Base-by-base conservation (phyloP, 2,113 vertebrate species). In the Lepisosteus osseus region DNA sequence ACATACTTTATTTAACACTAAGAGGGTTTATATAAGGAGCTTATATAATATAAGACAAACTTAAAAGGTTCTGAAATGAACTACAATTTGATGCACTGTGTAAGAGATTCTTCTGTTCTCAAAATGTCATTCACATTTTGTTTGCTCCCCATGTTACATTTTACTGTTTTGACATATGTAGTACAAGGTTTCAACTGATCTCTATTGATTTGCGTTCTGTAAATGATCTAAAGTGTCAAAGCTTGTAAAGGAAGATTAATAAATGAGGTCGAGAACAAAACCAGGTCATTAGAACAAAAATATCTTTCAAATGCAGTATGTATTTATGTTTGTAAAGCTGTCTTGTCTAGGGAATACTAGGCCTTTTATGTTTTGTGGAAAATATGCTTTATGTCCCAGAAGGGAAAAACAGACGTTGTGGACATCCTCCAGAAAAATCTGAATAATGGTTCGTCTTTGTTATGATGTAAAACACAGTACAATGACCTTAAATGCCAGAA, bases 381-480 rank as follows among this genome's bases (percentile, higher is more conserved):
- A 69, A 40, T 45, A 68, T 70, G 75, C 74, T 80, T 85, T 86
- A 78, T 80, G 81, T 76, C 73, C 79, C 82, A 80, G 72, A 75
- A 81, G 79, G 54, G 61, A 77, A 72, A 85, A 84, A 79, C 74
- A 78, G 77, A 79, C 69, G 67, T 66, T 64, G 76, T 83, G 81
- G 81, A 80, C 15, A 65, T 63, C 57, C 68, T 79, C 79, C 84
- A 81, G 78, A 44, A 65, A 69, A 74, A 14, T 7, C 64, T 43
- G 80, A 80, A 87, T 82, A 92, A 88, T 86, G 74, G 74, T n/a
- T 69, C 2, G 75, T 76, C 83, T 90, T 82, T 90, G 86, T 88
- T 77, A 56, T 65, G 54, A 68, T 74, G 54, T 69, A 61, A 69
- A 75, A 76, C 67, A 71, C 84, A 81, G 81, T 72, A 72, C 84